Percentiles rank a stretch among this genome's conserved stretches.
These are phyloP conservation scores for Mythimna lalbum DNA, from an alignment of 2,888 invertebrate species.

Conservation along the genomic window DNA sequence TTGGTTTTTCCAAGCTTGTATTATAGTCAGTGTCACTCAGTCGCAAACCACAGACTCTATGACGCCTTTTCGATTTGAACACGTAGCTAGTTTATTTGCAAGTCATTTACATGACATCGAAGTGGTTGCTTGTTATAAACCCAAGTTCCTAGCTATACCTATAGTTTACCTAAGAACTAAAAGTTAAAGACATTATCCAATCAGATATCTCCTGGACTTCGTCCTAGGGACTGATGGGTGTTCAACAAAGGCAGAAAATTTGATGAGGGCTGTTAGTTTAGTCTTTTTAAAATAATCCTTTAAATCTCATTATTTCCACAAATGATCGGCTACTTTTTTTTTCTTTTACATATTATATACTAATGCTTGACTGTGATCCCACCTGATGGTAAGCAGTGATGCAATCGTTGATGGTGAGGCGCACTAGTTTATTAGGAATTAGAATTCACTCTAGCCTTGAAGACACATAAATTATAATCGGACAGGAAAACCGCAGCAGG, in stretches of 20 bases:
- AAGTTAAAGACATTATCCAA: too few species aligned
- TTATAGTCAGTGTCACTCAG: background rate
- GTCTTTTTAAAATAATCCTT: background rate
- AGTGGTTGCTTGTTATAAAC: background rate
- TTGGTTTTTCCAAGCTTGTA: background rate
- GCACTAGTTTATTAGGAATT: too few species aligned
- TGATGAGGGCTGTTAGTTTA: background rate
- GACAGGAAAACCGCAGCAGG: too few species aligned
- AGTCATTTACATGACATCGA: background rate
- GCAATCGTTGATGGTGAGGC: too few species aligned
- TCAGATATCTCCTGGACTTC: too few species aligned
- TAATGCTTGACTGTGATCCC: too few species aligned
- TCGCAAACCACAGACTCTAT: constrained; percentile 7
- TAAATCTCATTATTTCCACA: background rate
- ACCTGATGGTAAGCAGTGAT: too few species aligned
- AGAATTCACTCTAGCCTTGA: too few species aligned
- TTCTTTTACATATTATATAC: too few species aligned
- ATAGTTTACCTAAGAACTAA: too few species aligned
- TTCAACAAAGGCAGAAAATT: background rate
- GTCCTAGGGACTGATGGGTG: background rate
- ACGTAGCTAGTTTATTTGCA: background rate
- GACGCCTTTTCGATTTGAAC: background rate
- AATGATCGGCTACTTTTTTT: background rate
- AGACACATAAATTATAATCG: too few species aligned
- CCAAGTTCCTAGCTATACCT: background rate